phyloP scores from a whole-genome alignment of 2,797 vertebrate species.

The Arrhamphus sclerolepis region DNA sequence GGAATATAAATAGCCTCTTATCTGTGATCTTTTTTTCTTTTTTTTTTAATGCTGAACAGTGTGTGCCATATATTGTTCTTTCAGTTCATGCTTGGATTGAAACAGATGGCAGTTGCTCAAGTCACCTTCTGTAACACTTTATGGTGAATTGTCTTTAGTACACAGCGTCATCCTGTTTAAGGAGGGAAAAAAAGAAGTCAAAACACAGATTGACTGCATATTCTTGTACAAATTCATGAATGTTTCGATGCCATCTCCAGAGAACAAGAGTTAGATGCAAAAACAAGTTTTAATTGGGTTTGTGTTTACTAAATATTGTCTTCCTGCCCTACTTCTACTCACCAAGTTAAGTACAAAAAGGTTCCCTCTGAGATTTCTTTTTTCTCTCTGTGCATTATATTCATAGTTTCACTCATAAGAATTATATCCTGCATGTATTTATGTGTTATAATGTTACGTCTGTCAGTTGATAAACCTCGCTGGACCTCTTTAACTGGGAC shows the following conservation, averaged over 20 bases:
- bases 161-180: too few relatives aligned
- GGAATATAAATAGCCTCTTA: too few relatives aligned
- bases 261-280: constrained; percentile 34
- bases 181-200: too few relatives aligned
- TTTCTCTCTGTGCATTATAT: too few relatives aligned
- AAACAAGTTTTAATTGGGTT: constrained; percentile 40
- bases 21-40: too few relatives aligned
- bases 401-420: too few relatives aligned
- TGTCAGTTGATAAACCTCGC: constrained; percentile 4
- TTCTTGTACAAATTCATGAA: constrained; percentile 20
- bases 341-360: constrained; percentile 24
- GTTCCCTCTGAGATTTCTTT: not conserved
- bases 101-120: too few relatives aligned
- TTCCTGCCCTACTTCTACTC: constrained; percentile 42
- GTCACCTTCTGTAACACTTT: too few relatives aligned
- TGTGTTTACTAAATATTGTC: constrained; percentile 60
- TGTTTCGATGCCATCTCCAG: constrained; percentile 33
- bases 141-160: too few relatives aligned
- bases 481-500: constrained; percentile 23
- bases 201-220: not conserved
- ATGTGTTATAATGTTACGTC: constrained; percentile 2
- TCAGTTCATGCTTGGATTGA: too few relatives aligned
- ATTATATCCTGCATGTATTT: not conserved
- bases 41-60: too few relatives aligned
- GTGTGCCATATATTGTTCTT: too few relatives aligned